A percentile compares a stretch with the other conserved stretches of the same genome.
These are phyloP conservation scores for Cylloceria caligata DNA, from an alignment of 2,888 invertebrate species.

Conservation along the genomic window DNA sequence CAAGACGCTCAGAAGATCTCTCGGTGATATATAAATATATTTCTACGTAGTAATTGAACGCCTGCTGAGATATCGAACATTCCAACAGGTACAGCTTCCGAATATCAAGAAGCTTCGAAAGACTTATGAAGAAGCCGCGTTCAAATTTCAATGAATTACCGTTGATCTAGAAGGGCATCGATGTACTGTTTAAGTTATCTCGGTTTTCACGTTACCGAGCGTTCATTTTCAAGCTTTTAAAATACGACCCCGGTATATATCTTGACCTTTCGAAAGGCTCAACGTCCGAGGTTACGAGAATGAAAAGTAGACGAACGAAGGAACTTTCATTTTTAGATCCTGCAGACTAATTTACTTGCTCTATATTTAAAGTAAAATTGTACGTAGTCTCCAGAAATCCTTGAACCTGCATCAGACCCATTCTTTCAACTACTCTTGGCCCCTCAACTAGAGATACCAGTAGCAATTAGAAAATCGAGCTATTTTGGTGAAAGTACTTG, in stretches of 20 bases:
- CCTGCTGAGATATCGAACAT: constrained; percentile 57
- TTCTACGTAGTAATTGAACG: constrained; percentile 29
- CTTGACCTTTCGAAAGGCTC: background rate
- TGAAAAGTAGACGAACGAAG: background rate
- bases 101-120: constrained; percentile 22
- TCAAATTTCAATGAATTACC: constrained; percentile 6
- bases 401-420: constrained; percentile 50
- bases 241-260: constrained; percentile 2
- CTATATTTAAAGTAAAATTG: constrained; percentile 60
- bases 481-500: constrained; percentile 13
- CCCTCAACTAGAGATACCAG: constrained; percentile 26
- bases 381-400: background rate
- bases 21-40: constrained; percentile 7
- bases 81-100: constrained; percentile 51
- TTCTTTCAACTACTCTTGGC: constrained; percentile 65
- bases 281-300: background rate
- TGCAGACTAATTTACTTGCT: background rate
- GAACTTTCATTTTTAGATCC: constrained; percentile 28
- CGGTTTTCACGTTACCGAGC: background rate
- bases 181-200: too few relatives aligned
- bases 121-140: too few relatives aligned
- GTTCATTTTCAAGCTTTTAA: background rate
- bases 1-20: constrained; percentile 28
- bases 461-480: constrained; percentile 75
- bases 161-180: background rate